Evolutionary conservation across 1,140 invertebrate genomes (phyloP).

Genomic region (Macrosteles quadrilineatus): DNA sequence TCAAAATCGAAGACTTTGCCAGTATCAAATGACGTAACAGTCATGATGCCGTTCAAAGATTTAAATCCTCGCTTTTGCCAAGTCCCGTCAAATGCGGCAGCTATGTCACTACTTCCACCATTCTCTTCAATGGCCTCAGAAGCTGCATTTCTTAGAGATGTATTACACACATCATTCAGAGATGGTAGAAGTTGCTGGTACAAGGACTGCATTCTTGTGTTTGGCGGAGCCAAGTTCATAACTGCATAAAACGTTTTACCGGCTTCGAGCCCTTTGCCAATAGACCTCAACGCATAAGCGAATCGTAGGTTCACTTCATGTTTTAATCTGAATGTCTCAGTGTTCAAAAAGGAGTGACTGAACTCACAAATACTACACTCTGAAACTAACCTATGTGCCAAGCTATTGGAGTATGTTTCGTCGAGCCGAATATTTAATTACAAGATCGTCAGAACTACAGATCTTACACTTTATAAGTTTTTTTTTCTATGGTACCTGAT

Average conservation of each 20-base stretch:
- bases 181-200: neutral
- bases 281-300: neutral
- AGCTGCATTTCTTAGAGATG: neutral
- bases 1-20: constrained; percentile 34
- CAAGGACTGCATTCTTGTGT: neutral
- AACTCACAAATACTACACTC: too few species aligned
- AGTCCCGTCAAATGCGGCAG: constrained; percentile 29
- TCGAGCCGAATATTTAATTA: too few species aligned
- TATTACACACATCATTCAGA: neutral
- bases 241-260: neutral
- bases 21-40: constrained; percentile 29
- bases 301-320: neutral
- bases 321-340: too few species aligned
- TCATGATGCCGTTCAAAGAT: constrained; percentile 17
- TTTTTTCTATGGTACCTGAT: too few species aligned
- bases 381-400: too few species aligned
- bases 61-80: constrained; percentile 33
- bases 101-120: neutral
- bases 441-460: too few species aligned
- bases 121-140: neutral
- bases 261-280: neutral
- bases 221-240: neutral
- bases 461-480: too few species aligned
- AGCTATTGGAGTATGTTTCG: too few species aligned
- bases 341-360: too few species aligned